A percentile compares a stretch with the other conserved stretches of the same genome.
Conservation (phyloP, 2,113 vertebrate genomes). For the Psittacula cyanocephala region DNA sequence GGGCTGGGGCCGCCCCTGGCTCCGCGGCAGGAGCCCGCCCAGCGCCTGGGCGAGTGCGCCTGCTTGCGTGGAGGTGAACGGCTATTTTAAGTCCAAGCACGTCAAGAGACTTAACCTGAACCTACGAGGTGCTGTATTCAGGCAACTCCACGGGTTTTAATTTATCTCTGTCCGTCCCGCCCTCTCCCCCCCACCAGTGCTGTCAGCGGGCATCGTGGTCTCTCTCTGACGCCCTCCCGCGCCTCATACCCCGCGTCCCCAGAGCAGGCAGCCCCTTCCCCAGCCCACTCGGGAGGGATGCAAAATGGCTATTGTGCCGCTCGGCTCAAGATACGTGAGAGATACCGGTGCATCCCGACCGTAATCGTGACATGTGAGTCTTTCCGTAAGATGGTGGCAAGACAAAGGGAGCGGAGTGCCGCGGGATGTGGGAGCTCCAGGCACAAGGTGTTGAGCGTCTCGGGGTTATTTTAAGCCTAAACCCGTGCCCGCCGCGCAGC, state of each 20-base stretch:
- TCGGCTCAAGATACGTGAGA: slow-evolving; percentile 60
- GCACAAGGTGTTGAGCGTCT: slow-evolving; percentile 26
- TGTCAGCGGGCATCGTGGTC: background rate
- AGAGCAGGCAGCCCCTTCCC: slow-evolving; percentile 39
- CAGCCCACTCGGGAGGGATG: slow-evolving; percentile 66
- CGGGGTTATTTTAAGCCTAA: slow-evolving; percentile 33
- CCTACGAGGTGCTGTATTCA: slow-evolving; percentile 16
- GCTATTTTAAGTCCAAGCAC: slow-evolving; percentile 62
- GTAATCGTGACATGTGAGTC: slow-evolving; percentile 69
- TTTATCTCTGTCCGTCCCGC: background rate
- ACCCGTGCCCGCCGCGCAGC: background rate
- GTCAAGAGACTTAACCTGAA: slow-evolving; percentile 34
- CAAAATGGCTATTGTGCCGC: slow-evolving; percentile 75
- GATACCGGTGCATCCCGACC: slow-evolving; percentile 47
- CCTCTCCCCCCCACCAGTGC: background rate
- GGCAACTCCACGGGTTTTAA: slow-evolving; percentile 10
- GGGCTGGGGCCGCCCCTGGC: slow-evolving; percentile 20
- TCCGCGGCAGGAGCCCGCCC: slow-evolving; percentile 21
- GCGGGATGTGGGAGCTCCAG: background rate
- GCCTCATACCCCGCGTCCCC: background rate
- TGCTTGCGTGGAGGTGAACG: slow-evolving; percentile 56
- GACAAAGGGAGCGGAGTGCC: slow-evolving; percentile 72
- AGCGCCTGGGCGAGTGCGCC: slow-evolving; percentile 1
- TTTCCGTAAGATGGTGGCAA: slow-evolving; percentile 75
- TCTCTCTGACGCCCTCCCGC: background rate